Base-by-base conservation (phyloP, 2,797 vertebrate species). In the Leptatherina wallacei region DNA sequence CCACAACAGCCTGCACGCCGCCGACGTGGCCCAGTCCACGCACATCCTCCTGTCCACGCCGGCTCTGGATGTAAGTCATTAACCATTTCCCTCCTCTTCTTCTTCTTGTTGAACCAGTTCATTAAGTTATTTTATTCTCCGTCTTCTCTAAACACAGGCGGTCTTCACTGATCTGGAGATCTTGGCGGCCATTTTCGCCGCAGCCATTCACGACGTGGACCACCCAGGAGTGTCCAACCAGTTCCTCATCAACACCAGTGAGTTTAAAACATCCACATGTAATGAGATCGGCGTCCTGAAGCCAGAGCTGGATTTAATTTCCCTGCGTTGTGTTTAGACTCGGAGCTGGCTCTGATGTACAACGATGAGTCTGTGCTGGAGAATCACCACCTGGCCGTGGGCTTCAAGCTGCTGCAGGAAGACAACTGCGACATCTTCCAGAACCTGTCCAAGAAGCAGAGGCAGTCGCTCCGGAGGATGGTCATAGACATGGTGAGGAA, bases 181-280 rank as follows among this genome's bases (percentile, higher is more conserved):
- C 89, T 94, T 99, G 61, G 98, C 98, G 33, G 97, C 98, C 77
- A 97, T 99, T 90, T 99, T 99, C 36, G 97, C 98, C 0, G 97
- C 98, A 65, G 98, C 98, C 2, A 99, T 99, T 89, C 98, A 99
- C 7, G 98, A 99, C 2, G 98, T 99, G 73, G 98, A 99, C 93
- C 98, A 99, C 88, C 98, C 98, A 0, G 98, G 98, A 80, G 98
- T 99, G 89, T 97, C 98, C 86, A 99, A 99, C 93, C 98, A 99
- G 84, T 99, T 99, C 85, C 96, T 99, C 74, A 99, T 99, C 92
- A 99, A 99, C 90, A 99, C 98, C 84, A 99, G 98, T 99, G 88
- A 94, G 98, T 97, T 35, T 44, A 29, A 27, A 27, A 27, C 22
- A 24, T 24, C 9, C 10, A 12, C 3, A 22, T 49, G 2, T n/a